phyloP scores from a whole-genome alignment of 1,140 invertebrate genomes.

The Calosoma granatense region DNA sequence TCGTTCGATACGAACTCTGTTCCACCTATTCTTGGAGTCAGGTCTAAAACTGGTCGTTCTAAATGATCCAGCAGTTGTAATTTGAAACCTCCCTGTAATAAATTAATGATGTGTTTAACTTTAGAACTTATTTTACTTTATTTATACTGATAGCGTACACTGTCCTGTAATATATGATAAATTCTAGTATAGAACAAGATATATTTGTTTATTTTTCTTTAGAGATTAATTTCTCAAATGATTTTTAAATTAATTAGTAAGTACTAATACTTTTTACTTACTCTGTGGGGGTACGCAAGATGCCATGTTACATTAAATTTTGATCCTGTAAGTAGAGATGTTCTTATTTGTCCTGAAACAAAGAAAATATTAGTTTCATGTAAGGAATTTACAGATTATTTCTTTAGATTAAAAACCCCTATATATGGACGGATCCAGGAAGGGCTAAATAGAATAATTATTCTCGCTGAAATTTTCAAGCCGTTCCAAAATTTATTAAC shows the following conservation, averaged over 20 bases:
- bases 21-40: conserved; percentile 68
- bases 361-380: too few species aligned
- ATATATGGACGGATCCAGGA: too few species aligned
- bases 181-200: not conserved
- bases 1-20: conserved; percentile 72
- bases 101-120: conserved; percentile 11
- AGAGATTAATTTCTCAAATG: not conserved
- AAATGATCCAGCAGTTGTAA: conserved; percentile 72
- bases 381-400: too few species aligned
- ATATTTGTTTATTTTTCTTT: not conserved
- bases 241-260: not conserved
- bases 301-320: conserved; percentile 89
- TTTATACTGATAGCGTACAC: not conserved
- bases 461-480: too few species aligned
- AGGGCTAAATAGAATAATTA: too few species aligned
- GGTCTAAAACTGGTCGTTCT: conserved; percentile 69
- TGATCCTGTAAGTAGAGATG: conserved; percentile 70
- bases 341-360: conserved; percentile 64
- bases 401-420: too few species aligned
- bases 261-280: conserved; percentile 44
- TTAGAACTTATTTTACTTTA: not conserved
- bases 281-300: conserved; percentile 83
- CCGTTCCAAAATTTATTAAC: too few species aligned
- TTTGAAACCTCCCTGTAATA: conserved; percentile 73
- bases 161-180: too few species aligned